Base-by-base conservation (phyloP, 2,888 invertebrate genomes). In the Labia minor region DNA sequence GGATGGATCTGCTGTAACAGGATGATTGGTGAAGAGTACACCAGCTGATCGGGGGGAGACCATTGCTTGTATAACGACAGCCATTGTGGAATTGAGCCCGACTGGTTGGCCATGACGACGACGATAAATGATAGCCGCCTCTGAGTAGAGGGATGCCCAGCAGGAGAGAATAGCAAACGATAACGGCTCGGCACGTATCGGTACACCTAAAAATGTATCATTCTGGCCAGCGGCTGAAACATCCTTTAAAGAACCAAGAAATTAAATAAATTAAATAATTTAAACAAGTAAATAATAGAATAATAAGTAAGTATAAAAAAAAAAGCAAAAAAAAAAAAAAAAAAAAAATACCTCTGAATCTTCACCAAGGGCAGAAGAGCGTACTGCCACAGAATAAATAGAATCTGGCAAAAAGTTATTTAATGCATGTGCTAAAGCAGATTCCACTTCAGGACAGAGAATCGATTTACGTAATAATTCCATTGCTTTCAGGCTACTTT, bases 211-310 rank as follows among this genome's bases (percentile, higher is more conserved):
- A 69, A 86, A 83, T 0, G 90, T 90, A 68, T 87, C 86, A 78
- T 92, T 89, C 78, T 93, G 92, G 0, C 92, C 92, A 0, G 92
- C 92, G 1, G 89, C 87, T 0, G 91, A 92, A 11, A 89, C 78
- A 64, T 89, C 89, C 66, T 49, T 2, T 8, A 49, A 14, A 14
- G 26, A 26, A 26, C 3, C 8, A 26, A 26, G 3, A 26, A 26
- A 26, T 26, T 26, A 6, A 26, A 26, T 26, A 26, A 26, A 26
- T 26, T 26, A 6, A 26, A 6, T 8, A 26, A 26, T 26, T 8
- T 8, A 26, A 26, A 26, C 26, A 26, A 26, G 26, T 6, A n/a
- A n/a, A n/a, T n/a, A n/a, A n/a, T n/a, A n/a, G n/a, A n/a, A n/a
- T n/a, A n/a, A n/a, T n/a, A n/a, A n/a, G n/a, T n/a, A n/a, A n/a